These are phyloP conservation scores for Drosophila bocqueti DNA, from an alignment of 1,140 invertebrate genomes.

Conservation along the genomic window DNA sequence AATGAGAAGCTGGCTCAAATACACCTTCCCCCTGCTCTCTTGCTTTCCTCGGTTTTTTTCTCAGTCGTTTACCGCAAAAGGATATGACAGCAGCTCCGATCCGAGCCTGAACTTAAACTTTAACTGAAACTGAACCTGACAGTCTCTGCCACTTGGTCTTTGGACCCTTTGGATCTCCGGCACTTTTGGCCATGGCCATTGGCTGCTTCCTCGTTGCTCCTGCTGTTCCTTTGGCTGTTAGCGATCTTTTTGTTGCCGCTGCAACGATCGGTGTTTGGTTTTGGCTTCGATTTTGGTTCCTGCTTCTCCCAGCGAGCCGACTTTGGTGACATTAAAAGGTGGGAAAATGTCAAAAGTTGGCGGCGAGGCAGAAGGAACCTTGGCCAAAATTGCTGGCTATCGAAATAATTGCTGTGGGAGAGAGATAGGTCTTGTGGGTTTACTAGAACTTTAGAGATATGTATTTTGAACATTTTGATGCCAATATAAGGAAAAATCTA, in stretches of 20 bases:
- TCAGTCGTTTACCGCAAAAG: slow-evolving; percentile 67
- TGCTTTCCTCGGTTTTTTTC: not conserved
- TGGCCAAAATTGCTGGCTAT: slow-evolving; percentile 10
- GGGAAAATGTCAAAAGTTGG: slow-evolving; percentile 74
- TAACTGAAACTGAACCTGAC: slow-evolving; percentile 41
- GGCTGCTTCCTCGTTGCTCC: slow-evolving; percentile 50
- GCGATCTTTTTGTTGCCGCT: slow-evolving; percentile 26
- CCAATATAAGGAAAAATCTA: no score
- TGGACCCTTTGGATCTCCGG: slow-evolving; percentile 20
- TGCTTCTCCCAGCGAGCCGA: slow-evolving; percentile 12
- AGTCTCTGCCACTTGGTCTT: slow-evolving; percentile 47
- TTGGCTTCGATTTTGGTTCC: slow-evolving; percentile 29
- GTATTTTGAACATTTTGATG: no score
- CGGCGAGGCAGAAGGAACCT: slow-evolving; percentile 2
- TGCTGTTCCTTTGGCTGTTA: slow-evolving; percentile 21
- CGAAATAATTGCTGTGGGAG: slow-evolving; percentile 55
- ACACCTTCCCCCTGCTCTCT: slow-evolving; percentile 15
- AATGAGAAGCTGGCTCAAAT: slow-evolving; percentile 75
- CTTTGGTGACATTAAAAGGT: slow-evolving; percentile 75
- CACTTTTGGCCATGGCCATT: slow-evolving; percentile 27
- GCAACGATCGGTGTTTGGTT: slow-evolving; percentile 20
- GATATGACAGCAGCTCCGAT: slow-evolving; percentile 73
- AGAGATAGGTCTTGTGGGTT: not conserved
- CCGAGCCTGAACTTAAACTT: slow-evolving; percentile 26
- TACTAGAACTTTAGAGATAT: not conserved